phyloP scores from a whole-genome alignment of 2,888 invertebrate species.

The Xanthostigma xanthostigma region DNA sequence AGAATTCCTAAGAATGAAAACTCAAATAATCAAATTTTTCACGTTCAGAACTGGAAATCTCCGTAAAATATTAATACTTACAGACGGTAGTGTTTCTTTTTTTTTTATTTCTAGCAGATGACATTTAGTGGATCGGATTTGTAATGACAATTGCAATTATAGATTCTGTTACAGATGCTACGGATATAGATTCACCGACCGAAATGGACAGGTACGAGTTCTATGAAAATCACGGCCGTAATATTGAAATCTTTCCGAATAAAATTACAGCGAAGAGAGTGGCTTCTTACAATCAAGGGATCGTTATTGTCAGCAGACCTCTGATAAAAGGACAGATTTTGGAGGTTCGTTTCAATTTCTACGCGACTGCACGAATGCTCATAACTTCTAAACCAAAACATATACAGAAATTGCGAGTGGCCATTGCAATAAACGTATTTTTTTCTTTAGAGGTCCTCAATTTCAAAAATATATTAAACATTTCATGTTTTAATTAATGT shows the following conservation, averaged over 20 bases:
- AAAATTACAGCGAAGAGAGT: constrained; percentile 54
- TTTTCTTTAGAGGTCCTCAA: no score
- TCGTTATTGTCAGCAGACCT: constrained; percentile 45
- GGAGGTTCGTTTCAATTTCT: constrained; percentile 35
- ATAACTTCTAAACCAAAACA: no score
- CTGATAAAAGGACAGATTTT: constrained; percentile 51
- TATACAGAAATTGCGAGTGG: no score
- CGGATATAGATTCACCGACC: constrained; percentile 32
- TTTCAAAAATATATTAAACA: no score
- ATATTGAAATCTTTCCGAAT: constrained; percentile 53
- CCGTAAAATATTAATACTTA: background rate
- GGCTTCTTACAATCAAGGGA: constrained; percentile 72
- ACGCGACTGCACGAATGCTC: no score
- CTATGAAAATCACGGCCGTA: constrained; percentile 70
- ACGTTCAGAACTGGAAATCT: background rate
- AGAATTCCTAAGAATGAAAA: no score
- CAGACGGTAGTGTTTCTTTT: background rate
- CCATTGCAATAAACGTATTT: no score
- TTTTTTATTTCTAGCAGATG: background rate
- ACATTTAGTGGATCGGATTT: background rate
- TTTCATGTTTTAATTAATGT: no score
- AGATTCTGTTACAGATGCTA: constrained; percentile 29
- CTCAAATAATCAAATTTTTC: no score
- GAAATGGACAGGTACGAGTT: constrained; percentile 42
- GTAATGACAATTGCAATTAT: constrained; percentile 21